Conservation (phyloP, 1,140 invertebrate genomes). For the Anadara kagoshimensis region DNA sequence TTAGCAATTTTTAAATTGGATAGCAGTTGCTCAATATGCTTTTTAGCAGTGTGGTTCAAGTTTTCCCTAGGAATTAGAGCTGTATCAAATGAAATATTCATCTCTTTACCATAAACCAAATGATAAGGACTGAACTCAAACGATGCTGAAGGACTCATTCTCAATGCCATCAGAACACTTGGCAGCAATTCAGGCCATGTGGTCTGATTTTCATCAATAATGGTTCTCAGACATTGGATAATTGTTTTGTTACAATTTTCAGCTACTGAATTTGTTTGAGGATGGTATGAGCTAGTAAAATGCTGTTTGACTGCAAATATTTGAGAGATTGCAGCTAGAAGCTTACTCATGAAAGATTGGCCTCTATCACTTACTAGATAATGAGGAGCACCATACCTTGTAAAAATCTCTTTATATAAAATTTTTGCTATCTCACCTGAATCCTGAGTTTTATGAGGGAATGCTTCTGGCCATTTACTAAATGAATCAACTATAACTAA, state of each 20-base stretch:
- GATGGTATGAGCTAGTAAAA: slow-evolving; percentile 41
- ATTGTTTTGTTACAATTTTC: slow-evolving; percentile 14
- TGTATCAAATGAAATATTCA: slow-evolving; percentile 23
- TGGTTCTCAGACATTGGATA: slow-evolving; percentile 6
- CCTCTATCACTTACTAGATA: slow-evolving; percentile 40
- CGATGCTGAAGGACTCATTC: slow-evolving; percentile 15
- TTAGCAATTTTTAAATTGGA: slow-evolving; percentile 10
- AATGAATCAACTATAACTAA: slow-evolving; percentile 45
- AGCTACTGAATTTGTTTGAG: slow-evolving; percentile 42
- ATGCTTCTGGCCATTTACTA: slow-evolving; percentile 23
- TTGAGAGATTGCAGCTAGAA: slow-evolving; percentile 49
- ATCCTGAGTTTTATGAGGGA: slow-evolving; percentile 32
- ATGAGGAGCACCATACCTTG: slow-evolving; percentile 33
- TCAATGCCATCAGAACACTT: slow-evolving; percentile 25
- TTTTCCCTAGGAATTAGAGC: slow-evolving; percentile 6
- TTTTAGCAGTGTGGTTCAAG: slow-evolving; percentile 11
- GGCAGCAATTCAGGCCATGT: slow-evolving; percentile 20
- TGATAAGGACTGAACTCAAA: slow-evolving; percentile 14
- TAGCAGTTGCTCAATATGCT: slow-evolving; percentile 7
- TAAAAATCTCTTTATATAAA: slow-evolving; percentile 43
- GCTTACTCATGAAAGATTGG: slow-evolving; percentile 43
- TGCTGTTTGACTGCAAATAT: slow-evolving; percentile 43
- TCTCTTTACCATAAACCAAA: slow-evolving; percentile 27
- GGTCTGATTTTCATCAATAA: not conserved
- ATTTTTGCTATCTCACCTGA: slow-evolving; percentile 28